Conservation (phyloP, 2,797 vertebrate genomes). For the Acipenser ruthenus region DNA sequence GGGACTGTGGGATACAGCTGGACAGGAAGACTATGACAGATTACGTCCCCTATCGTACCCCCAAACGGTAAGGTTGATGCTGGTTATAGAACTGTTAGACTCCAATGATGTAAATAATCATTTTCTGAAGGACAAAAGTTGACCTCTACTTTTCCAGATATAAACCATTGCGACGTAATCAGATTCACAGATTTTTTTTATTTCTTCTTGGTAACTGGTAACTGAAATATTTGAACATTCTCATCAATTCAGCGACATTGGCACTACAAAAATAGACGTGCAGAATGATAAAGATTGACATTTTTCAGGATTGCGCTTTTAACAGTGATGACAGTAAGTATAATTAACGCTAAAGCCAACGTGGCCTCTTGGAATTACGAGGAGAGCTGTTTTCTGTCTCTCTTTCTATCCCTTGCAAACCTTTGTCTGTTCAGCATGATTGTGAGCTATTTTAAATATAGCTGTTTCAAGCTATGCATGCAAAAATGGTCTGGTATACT, state of each 20-base stretch:
- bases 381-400: background rate
- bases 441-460: too few species aligned
- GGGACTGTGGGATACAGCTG: slow-evolving; percentile 95
- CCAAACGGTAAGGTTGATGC: slow-evolving; percentile 75
- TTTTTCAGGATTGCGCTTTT: background rate
- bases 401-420: background rate
- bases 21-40: slow-evolving; percentile 96
- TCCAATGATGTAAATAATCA: background rate
- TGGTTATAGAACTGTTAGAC: too few species aligned
- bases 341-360: background rate
- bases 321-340: slow-evolving; percentile 1
- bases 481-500: too few species aligned
- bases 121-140: background rate
- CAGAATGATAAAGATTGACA: background rate
- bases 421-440: too few species aligned
- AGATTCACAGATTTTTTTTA: too few species aligned
- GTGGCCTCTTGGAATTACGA: too few species aligned
- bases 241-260: too few species aligned
- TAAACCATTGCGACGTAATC: too few species aligned
- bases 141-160: background rate
- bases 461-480: too few species aligned
- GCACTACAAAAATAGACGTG: too few species aligned
- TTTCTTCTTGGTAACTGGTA: too few species aligned
- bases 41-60: slow-evolving; percentile 94
- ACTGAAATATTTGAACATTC: too few species aligned